Evolutionary conservation across 2,113 vertebrate species (phyloP).

Genomic region (Agelaius phoeniceus): DNA sequence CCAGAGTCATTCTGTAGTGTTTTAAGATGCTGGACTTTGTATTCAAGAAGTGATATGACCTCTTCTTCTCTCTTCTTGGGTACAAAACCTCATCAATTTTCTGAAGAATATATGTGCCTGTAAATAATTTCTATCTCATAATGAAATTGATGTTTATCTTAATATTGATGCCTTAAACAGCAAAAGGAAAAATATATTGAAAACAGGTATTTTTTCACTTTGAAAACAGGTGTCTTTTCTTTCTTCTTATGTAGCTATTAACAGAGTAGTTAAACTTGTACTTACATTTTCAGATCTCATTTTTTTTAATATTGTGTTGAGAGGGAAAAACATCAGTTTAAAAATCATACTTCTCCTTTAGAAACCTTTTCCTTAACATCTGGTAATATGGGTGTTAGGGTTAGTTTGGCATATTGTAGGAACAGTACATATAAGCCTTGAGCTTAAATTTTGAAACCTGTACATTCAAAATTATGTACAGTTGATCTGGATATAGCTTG

Average conservation of each 20-base stretch:
- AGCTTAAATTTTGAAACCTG: not conserved
- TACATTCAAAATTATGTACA: not conserved
- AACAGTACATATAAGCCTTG: not conserved
- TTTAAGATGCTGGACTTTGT: constrained; percentile 41
- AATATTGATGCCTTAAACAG: not conserved
- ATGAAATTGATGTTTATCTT: not conserved
- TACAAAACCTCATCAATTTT: constrained; percentile 10
- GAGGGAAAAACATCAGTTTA: not conserved
- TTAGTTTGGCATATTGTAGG: not conserved
- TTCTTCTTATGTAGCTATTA: not conserved
- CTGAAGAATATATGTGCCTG: not conserved
- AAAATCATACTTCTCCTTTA: not conserved
- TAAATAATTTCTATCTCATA: not conserved
- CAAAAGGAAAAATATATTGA: not conserved
- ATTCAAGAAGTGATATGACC: not conserved
- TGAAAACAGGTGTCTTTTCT: not conserved
- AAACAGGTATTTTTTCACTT: not conserved
- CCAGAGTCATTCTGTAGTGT: constrained; percentile 5
- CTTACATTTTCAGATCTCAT: not conserved
- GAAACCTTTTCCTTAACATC: not conserved
- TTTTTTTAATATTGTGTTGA: not conserved
- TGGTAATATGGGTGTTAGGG: not conserved
- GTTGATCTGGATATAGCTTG: not conserved
- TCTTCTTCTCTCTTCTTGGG: constrained; percentile 43
- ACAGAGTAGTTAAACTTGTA: not conserved